A percentile compares a stretch with the other conserved stretches of the same genome.
Evolutionary conservation across 1,140 invertebrate species (phyloP).

Genomic region (Choristoneura fumiferana): DNA sequence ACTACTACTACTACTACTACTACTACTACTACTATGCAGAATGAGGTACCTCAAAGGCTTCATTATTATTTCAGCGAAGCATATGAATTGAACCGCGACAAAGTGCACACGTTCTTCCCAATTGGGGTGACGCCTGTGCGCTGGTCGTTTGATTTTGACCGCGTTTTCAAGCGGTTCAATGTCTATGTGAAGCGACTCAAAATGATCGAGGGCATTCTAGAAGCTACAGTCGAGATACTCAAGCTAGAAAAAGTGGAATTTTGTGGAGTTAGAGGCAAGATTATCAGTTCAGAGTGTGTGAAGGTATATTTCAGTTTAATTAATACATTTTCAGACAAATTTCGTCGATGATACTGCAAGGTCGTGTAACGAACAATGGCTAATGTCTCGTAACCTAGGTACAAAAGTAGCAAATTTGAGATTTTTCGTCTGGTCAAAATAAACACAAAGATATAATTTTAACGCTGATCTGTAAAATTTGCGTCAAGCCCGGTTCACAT

Average conservation of each 20-base stretch:
- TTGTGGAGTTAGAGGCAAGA: constrained; percentile 86
- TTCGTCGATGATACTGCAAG: no score
- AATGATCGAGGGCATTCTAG: constrained; percentile 83
- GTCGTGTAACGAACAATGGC: no score
- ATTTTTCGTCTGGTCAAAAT: no score
- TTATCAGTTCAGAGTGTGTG: constrained; percentile 78
- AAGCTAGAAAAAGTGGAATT: constrained; percentile 94
- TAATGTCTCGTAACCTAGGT: no score
- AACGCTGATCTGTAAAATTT: no score
- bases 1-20: no score
- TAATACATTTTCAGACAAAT: no score
- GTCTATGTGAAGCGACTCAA: constrained; percentile 82
- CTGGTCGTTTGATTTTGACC: constrained; percentile 87
- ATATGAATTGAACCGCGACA: constrained; percentile 70
- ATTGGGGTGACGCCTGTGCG: constrained; percentile 71
- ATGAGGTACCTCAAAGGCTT: no score
- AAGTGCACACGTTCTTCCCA: constrained; percentile 69
- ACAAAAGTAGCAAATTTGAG: no score
- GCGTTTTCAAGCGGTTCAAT: constrained; percentile 85
- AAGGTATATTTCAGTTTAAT: constrained; percentile 41
- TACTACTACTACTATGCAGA: no score
- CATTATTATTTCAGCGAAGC: constrained; percentile 52
- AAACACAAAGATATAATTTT: no score
- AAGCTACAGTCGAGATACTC: constrained; percentile 87
- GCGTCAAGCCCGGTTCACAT: no score